Base-by-base conservation (phyloP, 2,797 vertebrate genomes). In the Protonibea diacanthus region DNA sequence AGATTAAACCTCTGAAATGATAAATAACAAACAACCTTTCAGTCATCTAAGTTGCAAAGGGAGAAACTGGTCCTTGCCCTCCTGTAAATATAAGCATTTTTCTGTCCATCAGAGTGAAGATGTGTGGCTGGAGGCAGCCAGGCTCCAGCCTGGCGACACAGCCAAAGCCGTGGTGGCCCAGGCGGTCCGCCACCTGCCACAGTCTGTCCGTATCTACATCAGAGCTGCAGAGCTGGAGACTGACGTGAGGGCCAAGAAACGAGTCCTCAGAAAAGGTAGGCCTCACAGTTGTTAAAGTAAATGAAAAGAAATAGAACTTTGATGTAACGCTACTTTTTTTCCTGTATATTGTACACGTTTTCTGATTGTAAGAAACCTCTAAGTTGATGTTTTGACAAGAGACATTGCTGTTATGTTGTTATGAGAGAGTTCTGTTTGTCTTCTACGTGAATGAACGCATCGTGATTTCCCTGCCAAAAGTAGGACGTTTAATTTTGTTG, bases 131-230 rank as follows among this genome's bases (percentile, higher is more conserved):
- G 98, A 99, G 91, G 98, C 98, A 47, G 98, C 98, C 51, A 94
- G 97, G 20, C 92, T 99, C n/a, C 98, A 99, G 86, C 98, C 98
- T 0, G 98, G 98, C 17, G 98, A 99, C 83, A 99, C 98, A 0
- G 97, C 98, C 53, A 99, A 99, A 89, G 98, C 97, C 0, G 98
- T 99, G 18, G 98, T 99, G 59, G 98, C 98, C 47, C 98, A 99
- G 82, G 98, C 98, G 2, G 98, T 99, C n/a, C 96, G 97, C 18
- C 98, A 99, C 89, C 95, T 99, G 51, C 98, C 98, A 0, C 96
- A 97, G 90, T 99, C 98, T 1, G 97, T 99, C 40, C 96, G 97
- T 49, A 98, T 99, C 87, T 99, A 99, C 56, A 99, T 99, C 86
- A 91, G 98, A 89, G 98, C 98, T 0, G 98, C 98, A 2, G 98